Conservation (phyloP, 2,113 vertebrate species). For the Hydrolagus affinis region DNA sequence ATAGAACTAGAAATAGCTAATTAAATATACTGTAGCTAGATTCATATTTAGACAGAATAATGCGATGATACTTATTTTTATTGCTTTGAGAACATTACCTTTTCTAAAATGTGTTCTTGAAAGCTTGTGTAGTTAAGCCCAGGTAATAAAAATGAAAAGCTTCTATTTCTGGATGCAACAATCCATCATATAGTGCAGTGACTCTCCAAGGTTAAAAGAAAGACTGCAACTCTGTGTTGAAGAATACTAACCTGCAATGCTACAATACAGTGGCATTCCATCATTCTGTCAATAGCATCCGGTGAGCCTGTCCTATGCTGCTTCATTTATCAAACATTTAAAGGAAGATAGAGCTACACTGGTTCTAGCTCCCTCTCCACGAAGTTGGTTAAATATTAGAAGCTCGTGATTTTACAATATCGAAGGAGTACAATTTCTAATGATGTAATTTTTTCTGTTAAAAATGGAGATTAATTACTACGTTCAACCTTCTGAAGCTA, state of each 20-base stretch:
- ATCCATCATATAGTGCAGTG: background rate
- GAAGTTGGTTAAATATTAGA: background rate
- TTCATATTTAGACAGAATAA: background rate
- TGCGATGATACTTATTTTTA: background rate
- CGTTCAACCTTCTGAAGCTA: background rate
- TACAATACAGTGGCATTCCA: background rate
- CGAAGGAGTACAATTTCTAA: background rate
- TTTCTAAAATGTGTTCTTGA: background rate
- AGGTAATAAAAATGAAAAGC: background rate
- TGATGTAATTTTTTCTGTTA: background rate
- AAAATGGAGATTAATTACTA: background rate
- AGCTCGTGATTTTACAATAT: background rate
- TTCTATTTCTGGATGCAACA: background rate
- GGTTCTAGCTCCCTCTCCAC: background rate
- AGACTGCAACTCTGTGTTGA: background rate
- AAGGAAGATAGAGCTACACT: background rate
- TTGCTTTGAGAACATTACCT: background rate
- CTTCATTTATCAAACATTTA: background rate
- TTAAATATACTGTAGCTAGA: too few species aligned
- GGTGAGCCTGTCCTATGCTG: background rate
- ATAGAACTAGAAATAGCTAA: too few species aligned
- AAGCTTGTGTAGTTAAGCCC: background rate
- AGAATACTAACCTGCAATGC: conserved; percentile 14
- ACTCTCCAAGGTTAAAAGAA: background rate
- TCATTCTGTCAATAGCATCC: conserved; percentile 20